Evolutionary conservation across 2,113 vertebrate genomes (phyloP), one percentile per base, ranked within the genome.

Genomic region (Leuciscus idus): DNA sequence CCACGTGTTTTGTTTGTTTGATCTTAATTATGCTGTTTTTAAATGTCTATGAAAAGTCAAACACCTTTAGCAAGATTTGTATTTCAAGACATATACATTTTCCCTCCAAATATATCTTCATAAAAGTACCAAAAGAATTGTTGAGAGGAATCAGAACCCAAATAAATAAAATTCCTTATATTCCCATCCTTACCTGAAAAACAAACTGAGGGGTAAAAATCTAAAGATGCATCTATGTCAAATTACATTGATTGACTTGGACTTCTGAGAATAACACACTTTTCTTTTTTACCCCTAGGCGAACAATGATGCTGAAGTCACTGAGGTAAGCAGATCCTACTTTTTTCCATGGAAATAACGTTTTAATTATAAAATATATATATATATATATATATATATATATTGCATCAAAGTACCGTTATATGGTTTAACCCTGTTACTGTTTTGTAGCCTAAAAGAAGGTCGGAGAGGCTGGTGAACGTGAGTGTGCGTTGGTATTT

Each of bases 381-480:
- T 26, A 26, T 26, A 33, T 33, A 33, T 33, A 15, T 26, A 46
- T 74, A 12, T 26, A n/a, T n/a, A n/a, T n/a, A n/a, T n/a, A n/a
- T 4, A 46, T n/a, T 74, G 39, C 46, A 52, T 55, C n/a, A 33
- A 55, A 52, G 30, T 19, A 19, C 21, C 2, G 8, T 21, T 33
- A 28, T 26, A 13, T 55, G 6, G 77, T 15, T 76, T 77, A 48
- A 74, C 13, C 48, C 3, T 78, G 77, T 64, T 87, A 1, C 36
- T 64, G 0, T 36, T 87, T 84, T 85, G 66, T 79, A 97, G 97
- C 95, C 97, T 85, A 97, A 97, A 94, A 95, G 98, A 92, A 96
- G 96, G 82, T 99, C 97, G 75, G 83, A 84, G 17, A 93, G 94
- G 88, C 86, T 95, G 90, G 87, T 87, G 88, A 92, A 94, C 30